Conservation (phyloP, 2,113 vertebrate species). For the Albula glossodonta region DNA sequence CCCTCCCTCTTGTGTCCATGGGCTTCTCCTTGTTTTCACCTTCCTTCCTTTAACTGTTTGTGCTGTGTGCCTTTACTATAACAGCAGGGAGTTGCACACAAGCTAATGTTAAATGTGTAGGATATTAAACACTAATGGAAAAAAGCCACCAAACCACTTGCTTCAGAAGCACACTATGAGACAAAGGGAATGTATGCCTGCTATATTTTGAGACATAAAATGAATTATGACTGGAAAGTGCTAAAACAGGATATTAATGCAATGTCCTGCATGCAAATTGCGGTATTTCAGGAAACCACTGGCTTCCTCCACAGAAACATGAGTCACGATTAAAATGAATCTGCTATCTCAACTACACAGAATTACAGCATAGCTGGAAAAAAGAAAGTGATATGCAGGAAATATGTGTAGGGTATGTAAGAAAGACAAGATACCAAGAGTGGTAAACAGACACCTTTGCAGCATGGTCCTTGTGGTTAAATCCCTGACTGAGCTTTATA, state of each 20-base stretch:
- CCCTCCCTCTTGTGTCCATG: constrained; percentile 32
- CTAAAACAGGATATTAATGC: not conserved
- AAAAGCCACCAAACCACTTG: not conserved
- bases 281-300: not conserved
- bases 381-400: not conserved
- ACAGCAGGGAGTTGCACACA: not conserved
- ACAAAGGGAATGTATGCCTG: not conserved
- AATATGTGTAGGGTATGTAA: not conserved
- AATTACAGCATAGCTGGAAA: not conserved
- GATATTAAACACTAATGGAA: not conserved
- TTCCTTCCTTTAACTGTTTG: constrained; percentile 57
- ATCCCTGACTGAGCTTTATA: not conserved
- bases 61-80: not conserved
- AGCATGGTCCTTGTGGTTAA: not conserved
- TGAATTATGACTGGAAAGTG: not conserved
- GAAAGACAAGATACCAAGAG: not conserved
- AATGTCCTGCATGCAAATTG: not conserved
- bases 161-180: not conserved
- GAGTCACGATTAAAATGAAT: not conserved
- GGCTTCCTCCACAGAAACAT: not conserved
- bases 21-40: constrained; percentile 64
- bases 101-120: not conserved
- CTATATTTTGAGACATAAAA: not conserved
- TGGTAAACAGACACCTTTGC: not conserved
- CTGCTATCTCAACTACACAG: not conserved